Base-by-base conservation (phyloP, 2,113 vertebrate genomes). In the Zingel zingel region DNA sequence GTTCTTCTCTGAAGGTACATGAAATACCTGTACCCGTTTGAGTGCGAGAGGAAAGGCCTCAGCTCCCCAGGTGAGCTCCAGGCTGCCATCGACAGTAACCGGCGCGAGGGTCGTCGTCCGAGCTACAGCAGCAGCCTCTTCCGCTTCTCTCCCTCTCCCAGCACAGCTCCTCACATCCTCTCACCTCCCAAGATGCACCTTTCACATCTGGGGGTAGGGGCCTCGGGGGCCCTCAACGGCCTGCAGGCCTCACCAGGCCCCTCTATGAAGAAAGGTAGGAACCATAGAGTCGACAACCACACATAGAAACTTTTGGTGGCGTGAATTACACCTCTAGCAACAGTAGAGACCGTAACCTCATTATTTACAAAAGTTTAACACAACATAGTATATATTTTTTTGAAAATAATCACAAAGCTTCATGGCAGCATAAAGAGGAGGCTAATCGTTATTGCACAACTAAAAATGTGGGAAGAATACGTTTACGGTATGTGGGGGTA, bases 1-100 rank as follows among this genome's bases (percentile, higher is more conserved):
- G 12, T 68, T 39, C 65, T 66, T 2, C 48, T 47, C 27, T 66
- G 4, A 14, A 95, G 95, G 88, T 95, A 95, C 90, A 99, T 99
- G 98, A 99, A 99, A 93, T 99, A 99, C 90, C 95, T 99, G 11
- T 99, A 99, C 7, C 97, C 98, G 6, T 99, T 96, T 0, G 98
- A 99, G 90, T 99, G 98, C 2, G 98, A 99, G 95, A 97, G 97
- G 92, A 99, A 98, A 82, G 96, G 96, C 5, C 94, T 99, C 88
- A 99, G 98, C 91, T 99, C 98, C 33, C 98, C 98, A 0, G 96
- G 95, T 0, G 98, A 99, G 93, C 96, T 99, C 3, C 98, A 99
- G 95, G 97, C 98, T 0, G 98, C 98, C 54, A 99, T 99, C 1
- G 98, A 99, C 19, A 98, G 98, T 89, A 99, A 99, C 94, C 91